Evolutionary conservation across 1,140 invertebrate species (phyloP), one percentile per base, ranked within the genome.

Genomic region (Sinella curviseta): DNA sequence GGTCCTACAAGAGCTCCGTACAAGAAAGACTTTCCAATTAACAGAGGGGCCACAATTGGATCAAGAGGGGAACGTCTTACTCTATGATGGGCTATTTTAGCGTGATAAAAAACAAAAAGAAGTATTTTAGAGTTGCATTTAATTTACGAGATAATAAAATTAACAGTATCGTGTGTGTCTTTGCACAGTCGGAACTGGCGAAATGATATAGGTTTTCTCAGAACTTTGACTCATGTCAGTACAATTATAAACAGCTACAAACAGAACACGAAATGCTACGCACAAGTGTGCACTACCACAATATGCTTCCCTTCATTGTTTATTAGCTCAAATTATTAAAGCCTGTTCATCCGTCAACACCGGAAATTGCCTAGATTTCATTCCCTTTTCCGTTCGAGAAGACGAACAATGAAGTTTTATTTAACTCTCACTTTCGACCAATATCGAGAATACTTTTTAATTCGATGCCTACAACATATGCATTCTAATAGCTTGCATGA

Each of bases 21-120:
- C 74, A 75, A 48, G 74, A 75, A 75, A 12, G 74, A 75, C 74
- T 75, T 75, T 75, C 74, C 74, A 20, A 75, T 75, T 2, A 75
- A 20, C 2, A 75, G 39, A 24, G 74, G 74, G 26, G 74, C 74
- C n/a, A 75, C 74, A 48, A 75, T 48, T 14, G 74, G 74, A 48
- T 75, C 74, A 3, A 75, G 26, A 3, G 74, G 74, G 24, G 74
- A 75, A n/a, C 74, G 2, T 30, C 28, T 75, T 30, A 26, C 28
- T 24, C 74, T 75, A 35, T 70, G 57, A 26, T 65, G 65, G 12
- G 2, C 65, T 70, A 33, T 30, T 70, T 30, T 17, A 70, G 2
- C 12, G 31, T 4, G 31, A 30, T 31, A 70, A 70, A 4, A 70
- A 2, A 70, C 30, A 70, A 70, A 65, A 8, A 48, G 20, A 48